Conservation (phyloP, 1,140 invertebrate species). For the Hypsibius dujardini region DNA sequence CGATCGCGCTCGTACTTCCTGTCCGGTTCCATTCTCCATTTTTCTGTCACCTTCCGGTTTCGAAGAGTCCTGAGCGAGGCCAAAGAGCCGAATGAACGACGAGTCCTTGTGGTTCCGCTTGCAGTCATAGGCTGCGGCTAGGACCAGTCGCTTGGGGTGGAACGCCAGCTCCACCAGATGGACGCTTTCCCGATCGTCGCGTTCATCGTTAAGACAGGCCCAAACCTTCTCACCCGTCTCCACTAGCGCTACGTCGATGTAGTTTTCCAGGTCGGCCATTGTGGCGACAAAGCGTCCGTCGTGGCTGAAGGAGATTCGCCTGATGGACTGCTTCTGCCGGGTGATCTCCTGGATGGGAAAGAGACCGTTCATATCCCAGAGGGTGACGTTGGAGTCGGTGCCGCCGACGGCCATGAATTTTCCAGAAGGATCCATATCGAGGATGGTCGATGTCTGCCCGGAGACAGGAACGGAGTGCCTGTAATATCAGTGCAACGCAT, state of each 20-base stretch:
- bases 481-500: too few relatives aligned
- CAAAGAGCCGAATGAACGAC: constrained; percentile 3
- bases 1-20: neutral
- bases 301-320: constrained; percentile 7
- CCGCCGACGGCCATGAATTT: neutral
- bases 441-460: neutral
- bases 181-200: neutral
- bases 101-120: neutral
- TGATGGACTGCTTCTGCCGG: neutral
- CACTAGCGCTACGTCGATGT: neutral
- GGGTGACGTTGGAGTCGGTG: neutral
- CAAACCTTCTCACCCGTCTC: constrained; percentile 14
- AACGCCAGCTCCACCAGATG: neutral
- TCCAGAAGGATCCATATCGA: neutral
- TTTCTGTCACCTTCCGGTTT: neutral
- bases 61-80: neutral
- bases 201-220: neutral
- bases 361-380: neutral
- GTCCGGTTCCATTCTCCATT: neutral
- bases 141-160: neutral
- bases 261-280: neutral
- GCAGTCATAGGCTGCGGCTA: neutral
- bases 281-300: neutral
- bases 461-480: neutral
- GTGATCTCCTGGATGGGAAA: constrained; percentile 2